Base-by-base conservation (phyloP, 35 echinoderm and acorn worm genomes). In the Anneissia japonica region DNA sequence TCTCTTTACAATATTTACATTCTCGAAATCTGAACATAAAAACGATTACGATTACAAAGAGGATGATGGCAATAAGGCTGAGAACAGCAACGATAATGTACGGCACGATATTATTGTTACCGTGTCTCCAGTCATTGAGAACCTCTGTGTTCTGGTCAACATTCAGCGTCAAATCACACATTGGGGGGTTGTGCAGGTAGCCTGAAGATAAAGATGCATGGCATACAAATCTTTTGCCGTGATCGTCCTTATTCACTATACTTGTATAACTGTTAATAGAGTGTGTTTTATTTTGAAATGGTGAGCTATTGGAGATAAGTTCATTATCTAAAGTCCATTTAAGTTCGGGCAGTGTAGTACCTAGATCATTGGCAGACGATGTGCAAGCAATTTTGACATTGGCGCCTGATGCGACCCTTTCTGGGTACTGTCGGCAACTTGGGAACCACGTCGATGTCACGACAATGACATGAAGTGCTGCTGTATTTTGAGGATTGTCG, bases 51-150 rank as follows among this genome's bases (percentile, higher is more conserved):
- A 90, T 83, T 38, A 77, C 38, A 36, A 90, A 90, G 23, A 90
- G 46, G 36, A 90, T 38, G 12, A 90, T 39, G 74, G 81, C 88
- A 23, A 90, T 82, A 7, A 90, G 31, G 38, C 88, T 84, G 23
- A 90, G 82, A 16, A 90, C 56, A 37, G 81, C 88, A 14, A 90
- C 88, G 11, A 90, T 41, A 21, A 90, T 78, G 82, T 77, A 90
- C 0, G 88, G 88, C 31, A 90, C 84, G 31, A 90, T 76, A 33
- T 37, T 35, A 2, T 34, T 43, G 12, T 28, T 30, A 14, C 40
- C 40, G n/a, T n/a, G n/a, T n/a, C n/a, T n/a, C n/a, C n/a, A n/a
- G n/a, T n/a, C n/a, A n/a, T n/a, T n/a, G n/a, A n/a, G n/a, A n/a
- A n/a, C n/a, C n/a, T n/a, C n/a, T n/a, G n/a, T n/a, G 40, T 23